These are phyloP conservation scores for Chloroceryle aenea DNA, from an alignment of 2,113 vertebrate genomes.

Conservation along the genomic window DNA sequence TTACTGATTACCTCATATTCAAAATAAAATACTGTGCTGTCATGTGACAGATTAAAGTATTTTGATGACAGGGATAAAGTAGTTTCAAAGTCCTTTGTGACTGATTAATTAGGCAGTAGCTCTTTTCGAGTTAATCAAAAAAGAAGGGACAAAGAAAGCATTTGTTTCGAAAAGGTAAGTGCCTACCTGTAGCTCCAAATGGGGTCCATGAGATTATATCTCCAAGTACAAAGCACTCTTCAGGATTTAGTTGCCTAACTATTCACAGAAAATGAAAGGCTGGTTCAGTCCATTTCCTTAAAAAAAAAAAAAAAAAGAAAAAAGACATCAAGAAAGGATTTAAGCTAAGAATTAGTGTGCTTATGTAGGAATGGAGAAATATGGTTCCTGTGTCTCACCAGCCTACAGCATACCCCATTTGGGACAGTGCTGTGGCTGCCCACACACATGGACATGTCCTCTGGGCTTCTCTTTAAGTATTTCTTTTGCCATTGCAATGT, in stretches of 20 bases:
- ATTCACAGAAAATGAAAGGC: background rate
- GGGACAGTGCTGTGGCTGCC: accelerated
- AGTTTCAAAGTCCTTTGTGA: background rate
- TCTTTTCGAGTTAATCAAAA: background rate
- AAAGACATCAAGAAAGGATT: background rate
- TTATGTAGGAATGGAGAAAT: background rate
- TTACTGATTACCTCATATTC: background rate
- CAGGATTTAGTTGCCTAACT: background rate
- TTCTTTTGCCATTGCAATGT: background rate
- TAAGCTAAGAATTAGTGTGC: background rate
- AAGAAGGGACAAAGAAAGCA: background rate
- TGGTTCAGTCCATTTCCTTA: background rate
- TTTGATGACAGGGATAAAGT: background rate
- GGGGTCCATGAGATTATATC: background rate
- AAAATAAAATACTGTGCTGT: background rate
- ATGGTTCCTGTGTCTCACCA: background rate
- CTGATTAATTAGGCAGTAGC: background rate
- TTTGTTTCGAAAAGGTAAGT: background rate
- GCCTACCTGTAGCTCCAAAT: background rate
- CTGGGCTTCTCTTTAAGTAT: background rate
- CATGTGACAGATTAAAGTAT: background rate
- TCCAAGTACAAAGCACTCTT: background rate
- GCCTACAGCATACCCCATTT: background rate
- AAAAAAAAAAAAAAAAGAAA: too few relatives aligned
- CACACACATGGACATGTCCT: accelerated